Evolutionary conservation across 2,888 invertebrate species (phyloP).

Genomic region (Mallateleia sp.): DNA sequence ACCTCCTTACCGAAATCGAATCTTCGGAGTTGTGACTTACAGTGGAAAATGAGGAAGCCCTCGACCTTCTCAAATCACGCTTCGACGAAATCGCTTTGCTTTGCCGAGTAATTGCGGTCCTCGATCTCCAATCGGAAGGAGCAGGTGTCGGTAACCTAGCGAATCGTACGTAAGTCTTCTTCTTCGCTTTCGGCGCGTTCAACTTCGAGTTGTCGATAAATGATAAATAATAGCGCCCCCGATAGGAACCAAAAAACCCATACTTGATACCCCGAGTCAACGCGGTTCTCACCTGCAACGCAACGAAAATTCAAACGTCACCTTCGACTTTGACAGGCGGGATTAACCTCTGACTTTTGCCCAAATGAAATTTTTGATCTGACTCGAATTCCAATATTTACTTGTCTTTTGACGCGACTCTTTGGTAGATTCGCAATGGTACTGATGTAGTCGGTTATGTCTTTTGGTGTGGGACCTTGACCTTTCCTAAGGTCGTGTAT

Average conservation of each 20-base stretch:
- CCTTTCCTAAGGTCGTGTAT: conserved; percentile 85
- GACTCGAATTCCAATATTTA: conserved; percentile 71
- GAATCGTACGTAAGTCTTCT: conserved; percentile 84
- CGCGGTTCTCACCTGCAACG: conserved; percentile 85
- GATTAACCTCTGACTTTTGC: not conserved
- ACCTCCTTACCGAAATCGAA: conserved; percentile 67
- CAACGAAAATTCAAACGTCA: not conserved
- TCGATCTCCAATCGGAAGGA: conserved; percentile 74
- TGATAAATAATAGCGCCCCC: conserved; percentile 86
- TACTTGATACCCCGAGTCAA: conserved; percentile 85
- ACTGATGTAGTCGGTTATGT: conserved; percentile 85
- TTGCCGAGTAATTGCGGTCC: conserved; percentile 11
- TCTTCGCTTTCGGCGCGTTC: conserved; percentile 70
- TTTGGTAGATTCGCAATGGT: conserved; percentile 83
- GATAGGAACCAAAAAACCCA: conserved; percentile 84
- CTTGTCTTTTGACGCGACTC: conserved; percentile 84
- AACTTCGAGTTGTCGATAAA: conserved; percentile 71
- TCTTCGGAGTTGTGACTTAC: conserved; percentile 47
- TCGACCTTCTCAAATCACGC: conserved; percentile 41
- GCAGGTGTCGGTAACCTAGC: conserved; percentile 83
- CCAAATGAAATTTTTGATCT: too few species aligned
- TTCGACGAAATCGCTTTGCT: conserved; percentile 22
- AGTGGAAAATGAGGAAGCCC: conserved; percentile 50
- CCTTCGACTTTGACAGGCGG: conserved; percentile 8
- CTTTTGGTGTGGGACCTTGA: conserved; percentile 84